Conservation (phyloP, 2,888 invertebrate species). For the Ptychoptera contaminata region DNA sequence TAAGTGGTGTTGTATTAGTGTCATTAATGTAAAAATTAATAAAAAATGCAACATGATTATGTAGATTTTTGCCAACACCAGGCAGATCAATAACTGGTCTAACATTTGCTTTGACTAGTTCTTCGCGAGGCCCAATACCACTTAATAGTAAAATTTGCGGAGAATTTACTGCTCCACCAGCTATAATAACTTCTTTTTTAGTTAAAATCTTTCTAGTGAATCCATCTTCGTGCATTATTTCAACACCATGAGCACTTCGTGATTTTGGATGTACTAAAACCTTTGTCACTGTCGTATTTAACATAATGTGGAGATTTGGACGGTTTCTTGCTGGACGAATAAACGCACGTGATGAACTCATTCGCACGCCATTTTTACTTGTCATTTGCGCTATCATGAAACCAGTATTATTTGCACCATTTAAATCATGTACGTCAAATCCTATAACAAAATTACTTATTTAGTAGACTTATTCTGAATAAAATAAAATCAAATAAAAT, state of each 20-base stretch:
- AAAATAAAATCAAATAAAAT: neutral
- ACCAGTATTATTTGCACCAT: slow-evolving; percentile 65
- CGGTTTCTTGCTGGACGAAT: slow-evolving; percentile 60
- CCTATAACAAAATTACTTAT: slow-evolving; percentile 30
- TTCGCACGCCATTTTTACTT: slow-evolving; percentile 66
- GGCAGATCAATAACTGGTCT: slow-evolving; percentile 56
- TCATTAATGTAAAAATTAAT: slow-evolving; percentile 68
- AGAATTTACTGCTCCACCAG: slow-evolving; percentile 78
- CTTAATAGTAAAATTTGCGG: slow-evolving; percentile 85
- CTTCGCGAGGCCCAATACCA: slow-evolving; percentile 67
- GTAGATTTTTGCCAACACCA: slow-evolving; percentile 69
- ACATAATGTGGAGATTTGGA: slow-evolving; percentile 64
- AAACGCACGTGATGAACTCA: slow-evolving; percentile 69
- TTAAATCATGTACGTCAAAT: slow-evolving; percentile 60
- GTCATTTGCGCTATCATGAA: slow-evolving; percentile 83
- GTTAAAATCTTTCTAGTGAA: slow-evolving; percentile 47
- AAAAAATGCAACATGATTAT: slow-evolving; percentile 71
- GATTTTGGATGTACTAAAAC: slow-evolving; percentile 59
- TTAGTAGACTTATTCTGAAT: no score
- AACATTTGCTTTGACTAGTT: slow-evolving; percentile 46
- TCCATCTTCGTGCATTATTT: slow-evolving; percentile 34
- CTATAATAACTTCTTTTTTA: slow-evolving; percentile 62
- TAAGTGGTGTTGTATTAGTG: slow-evolving; percentile 69
- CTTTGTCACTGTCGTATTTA: slow-evolving; percentile 65
- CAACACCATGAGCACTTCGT: slow-evolving; percentile 62